Conservation (phyloP, 2,888 invertebrate species). For the Ennomos erosarius region DNA sequence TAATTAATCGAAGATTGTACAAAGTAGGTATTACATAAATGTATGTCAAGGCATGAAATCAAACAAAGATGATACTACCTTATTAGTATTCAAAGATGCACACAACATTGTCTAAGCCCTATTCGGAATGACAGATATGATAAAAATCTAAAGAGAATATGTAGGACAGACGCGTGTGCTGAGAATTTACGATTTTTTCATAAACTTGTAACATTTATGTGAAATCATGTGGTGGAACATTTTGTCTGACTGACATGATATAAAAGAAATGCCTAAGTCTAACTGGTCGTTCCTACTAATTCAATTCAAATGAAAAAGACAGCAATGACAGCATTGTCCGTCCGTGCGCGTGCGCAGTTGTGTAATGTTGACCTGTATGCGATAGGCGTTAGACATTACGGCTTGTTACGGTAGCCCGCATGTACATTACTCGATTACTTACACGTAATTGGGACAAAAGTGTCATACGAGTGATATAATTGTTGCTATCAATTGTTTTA, state of each 20-base stretch:
- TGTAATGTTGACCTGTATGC: conserved; percentile 23
- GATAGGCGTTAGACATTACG: conserved; percentile 13
- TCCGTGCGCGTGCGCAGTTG: conserved; percentile 15
- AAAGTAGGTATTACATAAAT: background rate
- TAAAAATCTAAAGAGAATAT: conserved; percentile 23
- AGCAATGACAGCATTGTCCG: conserved; percentile 7
- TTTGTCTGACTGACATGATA: too few species aligned
- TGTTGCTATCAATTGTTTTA: too few species aligned
- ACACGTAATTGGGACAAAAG: background rate
- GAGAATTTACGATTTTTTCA: conserved; percentile 16
- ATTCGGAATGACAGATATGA: conserved; percentile 26
- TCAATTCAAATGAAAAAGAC: conserved; percentile 4
- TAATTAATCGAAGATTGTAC: too few species aligned
- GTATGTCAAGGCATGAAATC: conserved; percentile 17
- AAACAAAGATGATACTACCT: conserved; percentile 13
- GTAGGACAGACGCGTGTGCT: conserved; percentile 16
- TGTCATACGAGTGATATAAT: conserved; percentile 6
- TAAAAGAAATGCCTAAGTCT: too few species aligned
- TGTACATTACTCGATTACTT: background rate
- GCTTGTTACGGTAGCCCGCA: conserved; percentile 5
- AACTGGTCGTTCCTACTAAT: too few species aligned
- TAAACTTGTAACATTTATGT: too few species aligned
- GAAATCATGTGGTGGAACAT: too few species aligned
- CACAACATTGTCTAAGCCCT: conserved; percentile 27
- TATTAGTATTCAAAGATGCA: conserved; percentile 15